Evolutionary conservation across 1,140 invertebrate species (phyloP).

Genomic region (Chrysoperla carnea): DNA sequence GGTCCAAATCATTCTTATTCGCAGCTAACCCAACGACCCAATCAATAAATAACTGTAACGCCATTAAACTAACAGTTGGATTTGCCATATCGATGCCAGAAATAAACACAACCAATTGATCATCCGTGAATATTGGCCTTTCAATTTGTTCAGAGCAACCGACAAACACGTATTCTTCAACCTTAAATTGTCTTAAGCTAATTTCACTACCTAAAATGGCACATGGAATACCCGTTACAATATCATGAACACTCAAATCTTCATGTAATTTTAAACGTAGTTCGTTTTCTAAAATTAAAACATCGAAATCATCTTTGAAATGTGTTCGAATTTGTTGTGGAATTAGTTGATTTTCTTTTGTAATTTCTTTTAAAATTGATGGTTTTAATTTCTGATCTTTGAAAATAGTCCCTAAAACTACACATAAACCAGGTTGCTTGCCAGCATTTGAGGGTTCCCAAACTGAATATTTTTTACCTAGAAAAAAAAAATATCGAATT

Average conservation of each 20-base stretch:
- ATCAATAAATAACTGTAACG: constrained; percentile 58
- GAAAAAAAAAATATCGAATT: constrained; percentile 15
- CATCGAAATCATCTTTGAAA: constrained; percentile 56
- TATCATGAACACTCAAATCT: constrained; percentile 32
- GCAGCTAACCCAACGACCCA: constrained; percentile 59
- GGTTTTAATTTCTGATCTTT: constrained; percentile 86
- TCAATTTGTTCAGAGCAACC: constrained; percentile 37
- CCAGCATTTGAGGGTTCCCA: constrained; percentile 50
- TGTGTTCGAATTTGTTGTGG: constrained; percentile 47
- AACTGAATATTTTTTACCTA: constrained; percentile 30
- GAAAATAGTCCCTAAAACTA: constrained; percentile 80
- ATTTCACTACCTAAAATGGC: constrained; percentile 51
- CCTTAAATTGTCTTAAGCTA: constrained; percentile 48
- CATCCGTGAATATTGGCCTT: constrained; percentile 17
- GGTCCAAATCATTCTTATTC: constrained; percentile 33
- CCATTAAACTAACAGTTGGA: constrained; percentile 31
- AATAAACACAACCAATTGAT: constrained; percentile 53
- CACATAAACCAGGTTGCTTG: constrained; percentile 41
- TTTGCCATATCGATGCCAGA: constrained; percentile 68
- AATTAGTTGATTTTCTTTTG: constrained; percentile 68
- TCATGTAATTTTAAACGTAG: constrained; percentile 58
- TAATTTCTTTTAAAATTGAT: constrained; percentile 80
- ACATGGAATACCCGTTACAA: constrained; percentile 62
- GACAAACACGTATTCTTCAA: constrained; percentile 58
- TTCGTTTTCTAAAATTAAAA: constrained; percentile 81